Evolutionary conservation across 2,113 vertebrate genomes (phyloP).

Genomic region (Phyllopteryx taeniolatus): DNA sequence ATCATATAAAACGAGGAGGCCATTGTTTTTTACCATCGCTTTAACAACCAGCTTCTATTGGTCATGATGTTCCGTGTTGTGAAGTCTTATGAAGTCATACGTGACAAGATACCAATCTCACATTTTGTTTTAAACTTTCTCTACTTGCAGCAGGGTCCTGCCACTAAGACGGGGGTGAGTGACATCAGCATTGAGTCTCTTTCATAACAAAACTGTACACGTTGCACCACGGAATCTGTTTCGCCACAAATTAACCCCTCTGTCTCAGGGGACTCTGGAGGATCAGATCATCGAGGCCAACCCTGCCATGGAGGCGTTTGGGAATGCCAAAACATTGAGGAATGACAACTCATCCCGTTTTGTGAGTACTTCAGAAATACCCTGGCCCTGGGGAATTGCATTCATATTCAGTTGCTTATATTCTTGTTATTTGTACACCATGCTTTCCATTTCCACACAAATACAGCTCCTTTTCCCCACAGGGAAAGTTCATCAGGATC

Average conservation of each 20-base stretch:
- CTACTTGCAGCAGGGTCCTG: slow-evolving; percentile 72
- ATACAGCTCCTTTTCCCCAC: not conserved
- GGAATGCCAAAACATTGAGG: slow-evolving; percentile 91
- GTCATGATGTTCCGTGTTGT: slow-evolving; percentile 33
- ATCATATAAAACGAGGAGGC: slow-evolving; percentile 39
- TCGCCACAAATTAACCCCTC: not conserved
- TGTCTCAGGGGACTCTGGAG: slow-evolving; percentile 85
- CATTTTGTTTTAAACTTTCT: slow-evolving; percentile 30
- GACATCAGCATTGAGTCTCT: not conserved
- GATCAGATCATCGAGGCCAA: slow-evolving; percentile 96
- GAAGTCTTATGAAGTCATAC: slow-evolving; percentile 1
- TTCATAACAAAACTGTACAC: not conserved
- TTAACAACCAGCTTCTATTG: slow-evolving; percentile 44
- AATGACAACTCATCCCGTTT: slow-evolving; percentile 95
- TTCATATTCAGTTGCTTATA: not conserved
- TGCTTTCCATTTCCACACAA: not conserved
- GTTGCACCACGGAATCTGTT: not conserved
- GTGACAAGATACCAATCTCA: slow-evolving; percentile 15
- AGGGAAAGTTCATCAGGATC: slow-evolving; percentile 97
- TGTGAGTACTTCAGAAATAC: slow-evolving; percentile 72
- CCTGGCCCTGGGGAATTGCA: no score
- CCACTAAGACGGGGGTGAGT: slow-evolving; percentile 90
- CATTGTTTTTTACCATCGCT: slow-evolving; percentile 31
- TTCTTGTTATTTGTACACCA: not conserved
- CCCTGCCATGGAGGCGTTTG: slow-evolving; percentile 94